A percentile compares a stretch with the other conserved stretches of the same genome.
phyloP scores from a whole-genome alignment of 2,888 invertebrate genomes.

The Petrophora chlorosata region DNA sequence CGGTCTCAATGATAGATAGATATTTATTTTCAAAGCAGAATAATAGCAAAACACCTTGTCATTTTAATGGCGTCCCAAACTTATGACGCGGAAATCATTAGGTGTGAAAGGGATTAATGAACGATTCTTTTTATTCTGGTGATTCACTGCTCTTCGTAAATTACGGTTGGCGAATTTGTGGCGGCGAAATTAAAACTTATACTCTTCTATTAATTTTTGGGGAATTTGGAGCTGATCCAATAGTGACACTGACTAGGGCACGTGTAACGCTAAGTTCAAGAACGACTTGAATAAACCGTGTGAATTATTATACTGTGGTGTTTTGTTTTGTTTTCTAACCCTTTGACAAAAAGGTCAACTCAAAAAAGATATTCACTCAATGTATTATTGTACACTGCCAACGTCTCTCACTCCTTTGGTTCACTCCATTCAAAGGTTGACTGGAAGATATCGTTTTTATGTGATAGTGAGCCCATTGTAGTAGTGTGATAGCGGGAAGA shows the following conservation, averaged over 20 bases:
- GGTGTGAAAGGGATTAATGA: constrained; percentile 53
- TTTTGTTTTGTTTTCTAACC: background rate
- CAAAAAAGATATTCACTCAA: too few relatives aligned
- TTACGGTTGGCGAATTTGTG: constrained; percentile 15
- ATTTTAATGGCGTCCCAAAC: background rate
- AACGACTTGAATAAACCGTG: constrained; percentile 2
- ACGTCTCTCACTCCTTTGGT: too few relatives aligned
- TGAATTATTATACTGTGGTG: background rate
- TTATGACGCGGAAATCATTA: constrained; percentile 52
- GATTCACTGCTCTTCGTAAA: constrained; percentile 27
- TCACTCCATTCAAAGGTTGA: too few relatives aligned
- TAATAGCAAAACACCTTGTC: constrained; percentile 57
- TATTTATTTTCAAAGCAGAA: constrained; percentile 57
- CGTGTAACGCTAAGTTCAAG: constrained; percentile 12
- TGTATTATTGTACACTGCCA: too few relatives aligned
- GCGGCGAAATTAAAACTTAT: constrained; percentile 36
- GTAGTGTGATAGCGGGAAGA: too few relatives aligned
- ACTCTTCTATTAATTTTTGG: constrained; percentile 37
- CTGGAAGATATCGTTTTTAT: too few relatives aligned
- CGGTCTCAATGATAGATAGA: background rate
- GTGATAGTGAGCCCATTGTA: too few relatives aligned
- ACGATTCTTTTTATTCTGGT: constrained; percentile 24
- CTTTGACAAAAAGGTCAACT: too few relatives aligned
- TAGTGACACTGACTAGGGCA: constrained; percentile 11
- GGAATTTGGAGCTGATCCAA: constrained; percentile 36